Evolutionary conservation across 2,797 vertebrate species (phyloP).

Genomic region (Babyrousa celebensis): DNA sequence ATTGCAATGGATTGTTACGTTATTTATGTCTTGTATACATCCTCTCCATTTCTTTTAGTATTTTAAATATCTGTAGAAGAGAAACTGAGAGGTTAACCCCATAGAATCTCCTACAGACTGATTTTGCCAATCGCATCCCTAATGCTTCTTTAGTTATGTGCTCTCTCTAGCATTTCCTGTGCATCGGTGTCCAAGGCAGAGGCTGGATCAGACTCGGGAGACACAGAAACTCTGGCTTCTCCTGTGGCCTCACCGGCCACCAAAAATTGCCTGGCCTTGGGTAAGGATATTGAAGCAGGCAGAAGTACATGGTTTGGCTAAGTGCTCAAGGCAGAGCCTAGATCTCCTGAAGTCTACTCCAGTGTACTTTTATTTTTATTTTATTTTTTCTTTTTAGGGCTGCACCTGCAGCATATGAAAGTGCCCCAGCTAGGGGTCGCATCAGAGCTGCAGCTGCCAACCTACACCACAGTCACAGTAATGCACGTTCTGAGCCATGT

Average conservation of each 20-base stretch:
- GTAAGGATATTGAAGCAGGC: background rate
- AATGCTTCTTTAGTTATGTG: background rate
- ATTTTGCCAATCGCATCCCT: background rate
- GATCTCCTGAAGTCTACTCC: background rate
- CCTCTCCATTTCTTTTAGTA: slow-evolving; percentile 3
- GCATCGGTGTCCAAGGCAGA: background rate
- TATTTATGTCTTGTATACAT: background rate
- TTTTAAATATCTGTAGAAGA: slow-evolving; percentile 5
- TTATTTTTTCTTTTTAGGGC: too few relatives aligned
- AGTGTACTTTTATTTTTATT: background rate
- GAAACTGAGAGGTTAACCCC: background rate
- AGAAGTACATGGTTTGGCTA: background rate
- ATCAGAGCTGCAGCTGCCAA: too few relatives aligned
- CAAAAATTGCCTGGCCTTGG: background rate
- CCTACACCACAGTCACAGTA: too few relatives aligned
- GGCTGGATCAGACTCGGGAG: background rate
- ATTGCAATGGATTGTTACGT: background rate
- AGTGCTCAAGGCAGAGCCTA: background rate
- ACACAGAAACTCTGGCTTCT: background rate
- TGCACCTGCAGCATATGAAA: too few relatives aligned
- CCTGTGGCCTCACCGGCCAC: background rate
- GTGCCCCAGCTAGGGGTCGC: too few relatives aligned
- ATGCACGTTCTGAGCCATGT: too few relatives aligned
- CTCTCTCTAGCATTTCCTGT: background rate
- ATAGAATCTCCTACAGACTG: background rate